A percentile compares a stretch with the other conserved stretches of the same genome.
Evolutionary conservation across 2,113 vertebrate genomes (phyloP).

Genomic region (Tachycineta bicolor): DNA sequence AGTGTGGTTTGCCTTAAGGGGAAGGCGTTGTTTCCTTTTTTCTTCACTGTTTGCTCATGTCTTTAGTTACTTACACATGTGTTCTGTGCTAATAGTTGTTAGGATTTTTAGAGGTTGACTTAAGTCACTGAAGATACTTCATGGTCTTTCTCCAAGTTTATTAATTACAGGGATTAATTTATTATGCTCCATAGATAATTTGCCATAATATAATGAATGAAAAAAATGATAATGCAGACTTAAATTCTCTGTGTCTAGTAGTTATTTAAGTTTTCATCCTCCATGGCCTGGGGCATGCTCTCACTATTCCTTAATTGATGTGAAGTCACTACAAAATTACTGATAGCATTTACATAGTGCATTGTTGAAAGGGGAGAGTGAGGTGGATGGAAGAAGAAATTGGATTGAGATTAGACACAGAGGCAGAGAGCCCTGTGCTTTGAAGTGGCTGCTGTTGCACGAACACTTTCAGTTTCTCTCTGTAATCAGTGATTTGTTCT

Average conservation of each 20-base stretch:
- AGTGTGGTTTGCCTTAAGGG: not conserved
- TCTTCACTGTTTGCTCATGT: not conserved
- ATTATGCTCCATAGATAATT: not conserved
- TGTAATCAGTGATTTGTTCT: not conserved
- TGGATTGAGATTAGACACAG: not conserved
- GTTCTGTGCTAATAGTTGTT: not conserved
- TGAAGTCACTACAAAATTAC: not conserved
- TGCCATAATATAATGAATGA: not conserved
- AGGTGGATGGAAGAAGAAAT: not conserved
- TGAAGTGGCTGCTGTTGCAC: not conserved
- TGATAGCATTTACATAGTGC: not conserved
- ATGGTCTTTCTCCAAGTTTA: not conserved
- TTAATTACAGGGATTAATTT: not conserved
- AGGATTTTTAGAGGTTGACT: not conserved
- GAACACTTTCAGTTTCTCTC: not conserved
- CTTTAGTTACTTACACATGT: not conserved
- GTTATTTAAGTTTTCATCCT: not conserved
- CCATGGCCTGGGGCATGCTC: not conserved
- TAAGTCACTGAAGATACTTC: not conserved
- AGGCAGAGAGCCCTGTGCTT: not conserved
- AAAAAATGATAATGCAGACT: not conserved
- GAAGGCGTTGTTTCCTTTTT: not conserved
- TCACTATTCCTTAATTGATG: not conserved
- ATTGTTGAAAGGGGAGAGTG: not conserved
- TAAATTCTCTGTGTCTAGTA: not conserved